Percentiles rank a stretch among this genome's conserved stretches.
phyloP scores from a whole-genome alignment of 2,888 invertebrate species.

The Axea sp. region DNA sequence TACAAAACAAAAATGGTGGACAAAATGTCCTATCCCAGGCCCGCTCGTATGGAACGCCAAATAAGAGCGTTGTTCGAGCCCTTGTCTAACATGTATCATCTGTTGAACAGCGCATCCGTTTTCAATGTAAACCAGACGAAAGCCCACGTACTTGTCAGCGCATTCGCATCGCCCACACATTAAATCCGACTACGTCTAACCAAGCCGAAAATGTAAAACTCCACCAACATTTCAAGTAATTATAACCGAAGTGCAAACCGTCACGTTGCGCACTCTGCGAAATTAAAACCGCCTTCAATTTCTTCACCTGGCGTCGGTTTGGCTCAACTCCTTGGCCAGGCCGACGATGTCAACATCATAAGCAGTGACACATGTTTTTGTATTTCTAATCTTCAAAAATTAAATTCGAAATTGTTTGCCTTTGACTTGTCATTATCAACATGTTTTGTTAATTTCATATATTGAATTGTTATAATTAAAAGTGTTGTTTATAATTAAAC shows the following conservation, averaged over 20 bases:
- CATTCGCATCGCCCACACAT: conserved; percentile 68
- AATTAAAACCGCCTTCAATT: conserved; percentile 65
- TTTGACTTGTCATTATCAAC: too few species aligned
- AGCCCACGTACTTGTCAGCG: conserved; percentile 65
- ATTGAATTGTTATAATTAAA: too few species aligned
- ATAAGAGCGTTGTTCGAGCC: conserved; percentile 74
- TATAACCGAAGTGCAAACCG: conserved; percentile 69
- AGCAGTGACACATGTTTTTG: too few species aligned
- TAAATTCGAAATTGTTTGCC: too few species aligned
- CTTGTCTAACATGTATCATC: conserved; percentile 75
- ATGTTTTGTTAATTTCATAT: too few species aligned
- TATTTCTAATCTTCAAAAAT: too few species aligned
- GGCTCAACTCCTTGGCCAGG: too few species aligned
- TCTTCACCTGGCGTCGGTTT: too few species aligned
- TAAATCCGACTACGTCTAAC: conserved; percentile 44
- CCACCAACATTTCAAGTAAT: conserved; percentile 68
- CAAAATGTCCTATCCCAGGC: conserved; percentile 77
- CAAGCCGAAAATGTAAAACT: conserved; percentile 70
- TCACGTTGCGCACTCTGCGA: conserved; percentile 69
- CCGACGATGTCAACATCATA: too few species aligned
- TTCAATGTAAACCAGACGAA: conserved; percentile 70
- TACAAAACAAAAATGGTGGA: conserved; percentile 78
- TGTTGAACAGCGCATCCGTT: conserved; percentile 71
- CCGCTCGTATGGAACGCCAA: conserved; percentile 76
- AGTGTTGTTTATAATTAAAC: too few species aligned